These are phyloP conservation scores for Heterodera filipjevi DNA, from an alignment of 2,888 invertebrate species.

Conservation along the genomic window DNA sequence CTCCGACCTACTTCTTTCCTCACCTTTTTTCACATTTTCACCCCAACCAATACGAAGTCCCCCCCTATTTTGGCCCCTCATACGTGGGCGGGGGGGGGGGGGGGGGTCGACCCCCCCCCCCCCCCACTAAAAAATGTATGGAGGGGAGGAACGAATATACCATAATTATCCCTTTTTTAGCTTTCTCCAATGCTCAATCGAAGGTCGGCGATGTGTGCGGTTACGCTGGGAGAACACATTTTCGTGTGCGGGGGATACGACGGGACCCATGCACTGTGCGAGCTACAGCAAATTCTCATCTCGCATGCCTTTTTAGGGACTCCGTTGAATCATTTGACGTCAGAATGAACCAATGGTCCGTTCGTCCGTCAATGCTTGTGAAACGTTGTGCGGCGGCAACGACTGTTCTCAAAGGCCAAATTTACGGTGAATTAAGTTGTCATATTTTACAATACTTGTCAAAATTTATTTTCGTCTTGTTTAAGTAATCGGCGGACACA, in stretches of 20 bases:
- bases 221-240: slow-evolving; percentile 44
- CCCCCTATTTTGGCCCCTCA: too few species aligned
- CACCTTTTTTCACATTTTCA: too few species aligned
- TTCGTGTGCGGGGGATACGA: slow-evolving; percentile 64
- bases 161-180: slow-evolving; percentile 5
- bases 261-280: slow-evolving; percentile 66
- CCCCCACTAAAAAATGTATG: too few species aligned
- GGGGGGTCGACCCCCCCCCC: too few species aligned
- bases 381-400: slow-evolving; percentile 69
- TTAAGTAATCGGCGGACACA: slow-evolving; percentile 69
- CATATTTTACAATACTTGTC: too few species aligned
- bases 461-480: too few species aligned
- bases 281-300: background rate
- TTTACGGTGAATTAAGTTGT: slow-evolving; percentile 66
- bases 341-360: slow-evolving; percentile 61
- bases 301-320: slow-evolving; percentile 16
- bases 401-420: slow-evolving; percentile 67
- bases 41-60: too few species aligned
- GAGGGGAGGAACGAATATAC: too few species aligned
- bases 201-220: slow-evolving; percentile 56
- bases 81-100: too few species aligned
- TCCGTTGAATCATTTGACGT: slow-evolving; percentile 72
- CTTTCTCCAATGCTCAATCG: slow-evolving; percentile 49
- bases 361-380: slow-evolving; percentile 67
- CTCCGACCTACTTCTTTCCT: too few species aligned